These are phyloP conservation scores for Druon quercuslanigerum DNA, from an alignment of 1,140 invertebrate genomes.

Conservation along the genomic window DNA sequence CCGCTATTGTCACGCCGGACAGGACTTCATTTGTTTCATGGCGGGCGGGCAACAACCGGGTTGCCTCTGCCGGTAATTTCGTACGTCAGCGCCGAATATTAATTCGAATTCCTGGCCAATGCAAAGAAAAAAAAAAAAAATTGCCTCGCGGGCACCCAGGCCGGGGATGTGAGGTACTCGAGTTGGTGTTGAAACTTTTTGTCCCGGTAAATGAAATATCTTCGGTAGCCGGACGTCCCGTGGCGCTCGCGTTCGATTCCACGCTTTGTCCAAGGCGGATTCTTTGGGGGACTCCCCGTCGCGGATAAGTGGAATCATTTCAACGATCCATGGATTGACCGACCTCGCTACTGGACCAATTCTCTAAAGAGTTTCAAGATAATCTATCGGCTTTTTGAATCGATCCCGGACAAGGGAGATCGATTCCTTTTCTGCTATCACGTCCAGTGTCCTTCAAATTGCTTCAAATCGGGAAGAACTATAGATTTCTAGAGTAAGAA, in stretches of 20 bases:
- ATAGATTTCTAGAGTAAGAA: too few species aligned
- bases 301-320: slow-evolving; percentile 71
- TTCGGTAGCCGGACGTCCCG: slow-evolving; percentile 69
- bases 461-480: too few species aligned
- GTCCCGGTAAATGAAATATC: slow-evolving; percentile 71
- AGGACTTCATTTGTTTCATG: slow-evolving; percentile 70
- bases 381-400: slow-evolving; percentile 43
- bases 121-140: slow-evolving; percentile 13
- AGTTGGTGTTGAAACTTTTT: slow-evolving; percentile 57
- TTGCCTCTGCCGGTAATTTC: slow-evolving; percentile 67
- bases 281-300: slow-evolving; percentile 64
- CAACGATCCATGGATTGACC: slow-evolving; percentile 56
- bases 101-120: slow-evolving; percentile 70
- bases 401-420: background rate
- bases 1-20: slow-evolving; percentile 8
- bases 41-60: slow-evolving; percentile 56
- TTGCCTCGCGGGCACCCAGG: background rate
- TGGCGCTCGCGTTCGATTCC: slow-evolving; percentile 67
- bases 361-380: background rate
- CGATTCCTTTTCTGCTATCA: slow-evolving; percentile 39
- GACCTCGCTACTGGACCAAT: slow-evolving; percentile 43
- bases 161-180: slow-evolving; percentile 42
- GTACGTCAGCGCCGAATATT: slow-evolving; percentile 75
- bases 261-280: slow-evolving; percentile 66
- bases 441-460: background rate